A percentile compares a stretch with the other conserved stretches of the same genome.
phyloP scores from a whole-genome alignment of 2,113 vertebrate genomes.

The Oxyruncus cristatus region DNA sequence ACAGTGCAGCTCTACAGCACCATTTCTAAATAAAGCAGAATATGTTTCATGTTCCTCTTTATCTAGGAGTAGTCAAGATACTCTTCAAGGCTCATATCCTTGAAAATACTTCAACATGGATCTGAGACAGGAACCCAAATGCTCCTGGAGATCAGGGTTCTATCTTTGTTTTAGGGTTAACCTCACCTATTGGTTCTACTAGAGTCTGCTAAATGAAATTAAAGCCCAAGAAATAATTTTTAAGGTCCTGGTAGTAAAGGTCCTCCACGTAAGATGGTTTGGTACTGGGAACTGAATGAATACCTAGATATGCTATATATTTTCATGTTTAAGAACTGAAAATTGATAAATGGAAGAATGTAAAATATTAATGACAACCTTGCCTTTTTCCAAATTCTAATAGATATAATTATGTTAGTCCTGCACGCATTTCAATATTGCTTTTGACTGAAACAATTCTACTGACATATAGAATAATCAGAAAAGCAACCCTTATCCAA shows the following conservation, averaged over 20 bases:
- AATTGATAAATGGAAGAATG: neutral
- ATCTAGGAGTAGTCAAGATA: neutral
- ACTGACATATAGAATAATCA: neutral
- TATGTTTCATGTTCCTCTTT: neutral
- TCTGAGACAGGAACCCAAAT: neutral
- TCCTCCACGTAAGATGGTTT: neutral
- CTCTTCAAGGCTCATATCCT: neutral
- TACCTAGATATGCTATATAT: neutral
- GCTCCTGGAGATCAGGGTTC: neutral
- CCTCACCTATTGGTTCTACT: neutral
- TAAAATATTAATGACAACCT: neutral
- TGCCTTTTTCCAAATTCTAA: neutral
- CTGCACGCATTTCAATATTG: neutral
- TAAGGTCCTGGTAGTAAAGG: neutral
- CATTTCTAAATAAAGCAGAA: neutral
- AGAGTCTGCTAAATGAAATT: neutral
- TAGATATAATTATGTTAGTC: neutral
- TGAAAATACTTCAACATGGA: neutral
- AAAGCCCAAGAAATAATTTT: neutral
- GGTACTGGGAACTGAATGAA: neutral
- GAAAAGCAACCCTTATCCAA: neutral
- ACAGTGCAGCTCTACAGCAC: neutral
- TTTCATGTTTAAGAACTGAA: neutral
- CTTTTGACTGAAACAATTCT: neutral
- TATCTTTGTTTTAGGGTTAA: neutral